Percentiles rank a stretch among this genome's conserved stretches.
Conservation (phyloP, 2,888 invertebrate species). For the Scaptomyza caliginosa region DNA sequence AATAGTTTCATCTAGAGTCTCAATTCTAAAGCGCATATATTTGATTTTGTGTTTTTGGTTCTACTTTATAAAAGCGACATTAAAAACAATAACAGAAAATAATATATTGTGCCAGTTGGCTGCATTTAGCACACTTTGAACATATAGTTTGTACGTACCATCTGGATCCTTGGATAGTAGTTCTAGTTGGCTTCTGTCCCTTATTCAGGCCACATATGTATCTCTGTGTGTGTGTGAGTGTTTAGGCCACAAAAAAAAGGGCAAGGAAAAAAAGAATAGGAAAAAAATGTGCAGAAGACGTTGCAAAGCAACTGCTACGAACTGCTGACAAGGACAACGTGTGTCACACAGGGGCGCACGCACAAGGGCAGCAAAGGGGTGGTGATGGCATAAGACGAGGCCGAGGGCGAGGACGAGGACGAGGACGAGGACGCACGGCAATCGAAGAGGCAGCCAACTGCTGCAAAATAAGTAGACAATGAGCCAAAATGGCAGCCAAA, state of each 20-base stretch:
- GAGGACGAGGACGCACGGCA: conserved; percentile 31
- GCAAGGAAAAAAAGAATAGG: background rate
- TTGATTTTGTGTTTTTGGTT: no score
- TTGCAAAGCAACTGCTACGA: conserved; percentile 39
- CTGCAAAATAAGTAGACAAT: conserved; percentile 72
- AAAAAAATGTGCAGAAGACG: conserved; percentile 45
- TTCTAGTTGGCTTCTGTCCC: background rate
- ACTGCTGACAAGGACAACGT: conserved; percentile 55
- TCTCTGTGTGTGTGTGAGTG: conserved; percentile 15
- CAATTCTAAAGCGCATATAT: no score
- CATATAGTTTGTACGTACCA: background rate
- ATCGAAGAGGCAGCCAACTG: conserved; percentile 56
- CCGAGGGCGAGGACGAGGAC: conserved; percentile 22
- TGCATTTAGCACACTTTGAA: background rate
- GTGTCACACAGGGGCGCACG: conserved; percentile 29
- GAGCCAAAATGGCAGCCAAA: conserved; percentile 68
- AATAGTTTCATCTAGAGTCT: no score
- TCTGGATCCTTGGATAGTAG: background rate
- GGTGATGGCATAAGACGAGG: background rate
- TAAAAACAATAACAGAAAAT: background rate
- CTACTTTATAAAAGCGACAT: background rate
- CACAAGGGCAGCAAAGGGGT: conserved; percentile 14
- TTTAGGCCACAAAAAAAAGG: conserved; percentile 52
- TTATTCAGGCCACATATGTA: background rate
- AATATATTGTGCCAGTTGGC: background rate